A percentile compares a stretch with the other conserved stretches of the same genome.
Evolutionary conservation across 2,888 invertebrate species (phyloP).

Genomic region (Pterobdella sp.): DNA sequence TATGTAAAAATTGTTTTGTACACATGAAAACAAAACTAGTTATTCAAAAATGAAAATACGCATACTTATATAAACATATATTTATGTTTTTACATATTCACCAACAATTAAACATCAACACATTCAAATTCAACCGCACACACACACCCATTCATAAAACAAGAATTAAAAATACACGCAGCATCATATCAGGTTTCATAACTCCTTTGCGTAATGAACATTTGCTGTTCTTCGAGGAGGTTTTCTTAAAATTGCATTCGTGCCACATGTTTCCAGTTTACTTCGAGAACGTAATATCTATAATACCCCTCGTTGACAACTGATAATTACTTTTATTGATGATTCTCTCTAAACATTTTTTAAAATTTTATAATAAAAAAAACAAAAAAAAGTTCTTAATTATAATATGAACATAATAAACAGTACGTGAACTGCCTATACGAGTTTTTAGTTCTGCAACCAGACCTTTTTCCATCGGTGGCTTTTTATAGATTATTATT

Average conservation of each 20-base stretch:
- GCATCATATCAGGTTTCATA: constrained; percentile 23
- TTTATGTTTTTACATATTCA: too few relatives aligned
- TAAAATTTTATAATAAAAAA: neutral
- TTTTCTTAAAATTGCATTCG: constrained; percentile 20
- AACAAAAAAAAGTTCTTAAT: neutral
- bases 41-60: too few relatives aligned
- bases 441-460: constrained; percentile 20
- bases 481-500: neutral
- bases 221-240: constrained; percentile 4
- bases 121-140: too few relatives aligned
- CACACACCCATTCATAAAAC: too few relatives aligned
- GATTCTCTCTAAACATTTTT: neutral
- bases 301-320: too few relatives aligned
- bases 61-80: too few relatives aligned
- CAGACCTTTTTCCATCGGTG: constrained; percentile 4
- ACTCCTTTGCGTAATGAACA: constrained; percentile 18
- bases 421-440: constrained; percentile 23
- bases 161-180: neutral
- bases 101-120: neutral
- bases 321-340: neutral
- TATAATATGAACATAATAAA: too few relatives aligned
- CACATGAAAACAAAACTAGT: too few relatives aligned
- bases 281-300: too few relatives aligned
- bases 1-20: too few relatives aligned
- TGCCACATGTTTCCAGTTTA: constrained; percentile 25